Evolutionary conservation across 2,888 invertebrate species (phyloP), one percentile per base, ranked within the genome.

Genomic region (Megaustenia siamemsis): DNA sequence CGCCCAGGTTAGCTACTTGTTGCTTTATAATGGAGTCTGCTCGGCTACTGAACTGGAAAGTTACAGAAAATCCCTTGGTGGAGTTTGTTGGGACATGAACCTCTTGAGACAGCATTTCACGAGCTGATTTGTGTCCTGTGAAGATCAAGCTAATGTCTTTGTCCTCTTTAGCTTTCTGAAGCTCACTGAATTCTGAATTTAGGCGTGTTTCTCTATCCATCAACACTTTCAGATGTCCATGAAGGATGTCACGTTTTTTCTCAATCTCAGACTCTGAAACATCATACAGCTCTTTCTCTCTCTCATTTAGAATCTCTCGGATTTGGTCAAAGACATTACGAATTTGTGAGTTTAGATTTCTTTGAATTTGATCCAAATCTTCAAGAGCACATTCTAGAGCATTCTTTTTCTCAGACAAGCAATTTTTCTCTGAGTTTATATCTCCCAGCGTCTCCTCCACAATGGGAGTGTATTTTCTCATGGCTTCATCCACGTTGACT

Each of bases 391-490:
- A 87, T 69, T 90, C 91, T 24, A 92, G 86, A 21, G 90, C 87
- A 21, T 89, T 87, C 10, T 90, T 87, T 84, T 91, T 91, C 38
- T 89, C 89, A 71, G 89, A 88, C 35, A 92, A 84, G 6, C 82
- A 81, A n/a, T 88, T 86, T 77, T 89, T 88, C 73, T 91, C 90
- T 18, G 53, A 83, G 35, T 88, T 87, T 85, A 92, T 90, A 38
- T 90, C 90, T 2, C 35, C 81, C 45, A 92, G 80, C 8, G 91
- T 91, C 76, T 90, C 90, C 63, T 92, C 91, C 32, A 92, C 86
- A 38, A 91, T 90, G 0, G 92, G 92, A 8, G 90, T 89, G 86
- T 92, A 92, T 84, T 92, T 92, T n/a, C 86, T 86, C 87, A 92
- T 88, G 15, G 92, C 92, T 84, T 91, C 92, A 38, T 92, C 91